Percentiles rank a stretch among this genome's conserved stretches.
Conservation (phyloP, 2,113 vertebrate species). For the Cyprinus carpio region DNA sequence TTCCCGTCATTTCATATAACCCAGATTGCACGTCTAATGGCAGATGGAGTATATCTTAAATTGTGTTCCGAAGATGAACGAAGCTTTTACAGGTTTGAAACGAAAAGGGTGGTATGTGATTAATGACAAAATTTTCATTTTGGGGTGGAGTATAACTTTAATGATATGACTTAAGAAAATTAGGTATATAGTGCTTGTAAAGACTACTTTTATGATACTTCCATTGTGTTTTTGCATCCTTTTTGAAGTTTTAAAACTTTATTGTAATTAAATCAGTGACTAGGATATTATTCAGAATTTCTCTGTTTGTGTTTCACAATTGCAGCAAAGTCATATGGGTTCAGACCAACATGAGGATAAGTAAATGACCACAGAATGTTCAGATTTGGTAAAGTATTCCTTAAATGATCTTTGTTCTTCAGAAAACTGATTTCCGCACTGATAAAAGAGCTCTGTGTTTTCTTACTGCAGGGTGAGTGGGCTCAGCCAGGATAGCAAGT, state of each 20-base stretch:
- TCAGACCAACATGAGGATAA: neutral
- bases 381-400: neutral
- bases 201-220: neutral
- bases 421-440: conserved; percentile 20
- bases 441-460: conserved; percentile 1
- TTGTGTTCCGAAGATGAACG: too few relatives aligned
- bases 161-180: neutral
- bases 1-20: too few relatives aligned
- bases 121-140: too few relatives aligned
- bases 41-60: too few relatives aligned
- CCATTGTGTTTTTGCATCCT: neutral
- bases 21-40: too few relatives aligned
- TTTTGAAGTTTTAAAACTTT: neutral
- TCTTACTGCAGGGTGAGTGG: neutral
- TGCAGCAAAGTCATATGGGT: neutral
- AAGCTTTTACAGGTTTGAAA: too few relatives aligned
- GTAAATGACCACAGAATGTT: conserved; percentile 10
- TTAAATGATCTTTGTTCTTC: conserved; percentile 1
- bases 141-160: too few relatives aligned
- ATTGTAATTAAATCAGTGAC: neutral
- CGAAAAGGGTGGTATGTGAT: too few relatives aligned
- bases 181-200: neutral
- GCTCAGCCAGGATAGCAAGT: conserved; percentile 7
- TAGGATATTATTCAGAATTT: neutral
- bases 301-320: neutral